Base-by-base conservation (phyloP, 2,797 vertebrate genomes). In the Rachycentron canadum region DNA sequence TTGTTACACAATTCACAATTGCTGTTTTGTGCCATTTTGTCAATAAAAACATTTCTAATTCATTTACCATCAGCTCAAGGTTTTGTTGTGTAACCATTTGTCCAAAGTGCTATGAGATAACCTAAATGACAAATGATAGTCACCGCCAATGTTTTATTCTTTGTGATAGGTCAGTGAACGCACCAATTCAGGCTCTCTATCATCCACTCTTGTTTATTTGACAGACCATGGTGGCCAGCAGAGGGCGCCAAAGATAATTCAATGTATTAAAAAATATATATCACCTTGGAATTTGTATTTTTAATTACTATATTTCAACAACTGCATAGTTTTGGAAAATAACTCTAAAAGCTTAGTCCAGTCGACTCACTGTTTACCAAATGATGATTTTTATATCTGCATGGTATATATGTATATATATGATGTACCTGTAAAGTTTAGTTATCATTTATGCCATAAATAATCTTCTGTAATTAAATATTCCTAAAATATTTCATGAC, bases 221-320 rank as follows among this genome's bases (percentile, higher is more conserved):
- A 0, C 0, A 36, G 19, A 52, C 17, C 13, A 8, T 2, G 0
- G 4, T 0, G 45, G 25, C 87, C 92, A 93, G 69, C 78, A 93
- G 93, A 90, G 86, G 91, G 85, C 61, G 57, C 82, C 74, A 89
- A 11, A 89, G 34, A 41, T 75, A 75, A 79, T 73, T 68, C 12
- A 28, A 58, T 71, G 0, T 13, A 58, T 76, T 47, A 63, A 76
- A 67, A 73, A 19, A 34, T 9, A 1, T 2, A 1, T 1, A 0
- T 63, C 1, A 16, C 11, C 16, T 3, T 30, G 21, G 14, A 11
- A 50, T 47, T 0, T 14, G 0, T 0, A 2, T 10, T 34, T 21
- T 6, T 19, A 10, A 11, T 62, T 16, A 40, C 26, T 1, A n/a
- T 6, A 53, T 38, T 30, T 53, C 17, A 40, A 14, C 21, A 26